Percentiles rank a stretch among this genome's conserved stretches.
phyloP scores from a whole-genome alignment of 2,113 vertebrate genomes.

The Solea senegalensis region DNA sequence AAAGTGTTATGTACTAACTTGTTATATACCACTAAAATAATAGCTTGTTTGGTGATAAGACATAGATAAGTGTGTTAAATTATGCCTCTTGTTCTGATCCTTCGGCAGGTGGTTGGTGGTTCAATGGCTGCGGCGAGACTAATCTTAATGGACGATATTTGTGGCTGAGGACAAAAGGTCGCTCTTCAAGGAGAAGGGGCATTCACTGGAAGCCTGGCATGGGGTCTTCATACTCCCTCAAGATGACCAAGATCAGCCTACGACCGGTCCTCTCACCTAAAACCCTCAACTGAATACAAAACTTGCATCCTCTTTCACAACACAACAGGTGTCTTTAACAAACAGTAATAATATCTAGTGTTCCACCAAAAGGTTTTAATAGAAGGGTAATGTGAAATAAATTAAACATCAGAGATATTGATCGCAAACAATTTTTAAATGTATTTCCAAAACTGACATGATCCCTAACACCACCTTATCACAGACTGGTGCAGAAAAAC shows the following conservation, averaged over 20 bases:
- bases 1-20: slow-evolving; percentile 27
- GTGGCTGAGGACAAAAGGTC: slow-evolving; percentile 81
- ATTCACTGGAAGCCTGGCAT: slow-evolving; percentile 88
- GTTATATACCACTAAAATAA: neutral
- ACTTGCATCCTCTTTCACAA: neutral
- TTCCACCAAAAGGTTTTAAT: neutral
- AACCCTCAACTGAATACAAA: slow-evolving; percentile 51
- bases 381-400: slow-evolving; percentile 13
- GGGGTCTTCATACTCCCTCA: slow-evolving; percentile 84
- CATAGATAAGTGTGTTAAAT: neutral
- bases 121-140: slow-evolving; percentile 85
- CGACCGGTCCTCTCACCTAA: slow-evolving; percentile 35
- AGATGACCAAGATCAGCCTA: slow-evolving; percentile 86
- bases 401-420: slow-evolving; percentile 2
- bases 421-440: neutral
- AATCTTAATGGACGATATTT: slow-evolving; percentile 90
- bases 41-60: no score
- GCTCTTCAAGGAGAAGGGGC: slow-evolving; percentile 82
- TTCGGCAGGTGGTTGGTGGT: slow-evolving; percentile 93
- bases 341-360: neutral
- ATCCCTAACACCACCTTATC: slow-evolving; percentile 9
- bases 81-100: slow-evolving; percentile 6
- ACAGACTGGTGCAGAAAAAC: slow-evolving; percentile 9
- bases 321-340: slow-evolving; percentile 9
- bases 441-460: slow-evolving; percentile 12